Evolutionary conservation across 2,797 vertebrate genomes (phyloP).

Genomic region (Menidia menidia): DNA sequence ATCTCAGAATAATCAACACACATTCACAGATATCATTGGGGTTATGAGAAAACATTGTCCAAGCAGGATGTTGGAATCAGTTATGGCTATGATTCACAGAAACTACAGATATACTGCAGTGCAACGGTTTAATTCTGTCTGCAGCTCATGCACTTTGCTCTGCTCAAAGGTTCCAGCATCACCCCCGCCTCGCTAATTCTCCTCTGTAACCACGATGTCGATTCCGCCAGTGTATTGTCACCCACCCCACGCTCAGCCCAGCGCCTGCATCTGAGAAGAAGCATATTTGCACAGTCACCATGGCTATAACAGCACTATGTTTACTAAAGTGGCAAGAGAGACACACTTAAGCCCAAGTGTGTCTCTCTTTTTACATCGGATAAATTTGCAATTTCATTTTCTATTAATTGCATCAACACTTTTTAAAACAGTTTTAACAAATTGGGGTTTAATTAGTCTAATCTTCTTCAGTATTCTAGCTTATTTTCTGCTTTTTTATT

Average conservation of each 20-base stretch:
- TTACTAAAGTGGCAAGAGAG: constrained; percentile 56
- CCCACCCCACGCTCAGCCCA: constrained; percentile 19
- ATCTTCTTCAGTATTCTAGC: constrained; percentile 71
- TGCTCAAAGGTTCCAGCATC: constrained; percentile 37
- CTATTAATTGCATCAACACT: constrained; percentile 82
- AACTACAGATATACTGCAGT: constrained; percentile 20
- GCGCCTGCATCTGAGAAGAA: constrained; percentile 38
- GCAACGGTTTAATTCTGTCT: constrained; percentile 34
- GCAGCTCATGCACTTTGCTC: constrained; percentile 44
- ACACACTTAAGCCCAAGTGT: constrained; percentile 58
- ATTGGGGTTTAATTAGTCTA: constrained; percentile 82
- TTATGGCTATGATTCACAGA: not conserved
- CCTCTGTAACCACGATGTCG: constrained; percentile 7
- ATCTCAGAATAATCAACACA: constrained; percentile 2
- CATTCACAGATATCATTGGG: constrained; percentile 13
- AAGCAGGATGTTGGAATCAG: constrained; percentile 25
- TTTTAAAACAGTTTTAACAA: constrained; percentile 77
- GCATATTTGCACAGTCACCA: constrained; percentile 66
- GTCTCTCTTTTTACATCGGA: constrained; percentile 64
- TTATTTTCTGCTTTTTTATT: constrained; percentile 55
- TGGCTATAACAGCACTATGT: constrained; percentile 62
- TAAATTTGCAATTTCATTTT: constrained; percentile 83
- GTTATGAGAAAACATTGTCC: constrained; percentile 26
- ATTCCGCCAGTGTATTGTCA: constrained; percentile 14
- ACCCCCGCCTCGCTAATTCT: constrained; percentile 10